phyloP scores from a whole-genome alignment of 2,113 vertebrate genomes.

The Mesoclemmys tuberculata region DNA sequence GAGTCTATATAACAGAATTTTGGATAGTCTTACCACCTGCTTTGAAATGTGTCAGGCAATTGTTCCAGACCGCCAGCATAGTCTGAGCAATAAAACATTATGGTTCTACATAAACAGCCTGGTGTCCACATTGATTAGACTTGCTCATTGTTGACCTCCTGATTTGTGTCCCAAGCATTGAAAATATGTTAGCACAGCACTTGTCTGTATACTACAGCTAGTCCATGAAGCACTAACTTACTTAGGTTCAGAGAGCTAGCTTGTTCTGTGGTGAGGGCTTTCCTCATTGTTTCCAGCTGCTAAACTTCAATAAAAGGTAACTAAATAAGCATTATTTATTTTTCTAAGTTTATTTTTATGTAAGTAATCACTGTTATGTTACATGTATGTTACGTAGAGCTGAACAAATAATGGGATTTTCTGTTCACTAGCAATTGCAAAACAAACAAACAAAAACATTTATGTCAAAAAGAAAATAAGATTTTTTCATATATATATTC shows the following conservation, averaged over 20 bases:
- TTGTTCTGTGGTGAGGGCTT: background rate
- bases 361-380: background rate
- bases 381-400: background rate
- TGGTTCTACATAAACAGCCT: background rate
- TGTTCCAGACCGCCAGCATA: background rate
- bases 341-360: background rate
- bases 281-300: background rate
- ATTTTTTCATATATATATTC: background rate
- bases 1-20: background rate
- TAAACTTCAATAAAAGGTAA: background rate
- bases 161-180: background rate
- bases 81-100: background rate
- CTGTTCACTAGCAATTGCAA: too few relatives aligned
- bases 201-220: background rate
- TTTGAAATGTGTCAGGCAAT: background rate
- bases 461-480: too few relatives aligned
- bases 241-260: background rate
- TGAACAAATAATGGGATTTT: too few relatives aligned
- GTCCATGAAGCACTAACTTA: background rate
- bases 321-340: background rate
- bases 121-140: background rate
- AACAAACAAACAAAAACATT: too few relatives aligned
- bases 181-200: background rate
- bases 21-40: background rate
- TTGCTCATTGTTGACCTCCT: background rate